phyloP scores from a whole-genome alignment of 1,140 invertebrate species.

The Mizuhopecten yessoensis region DNA sequence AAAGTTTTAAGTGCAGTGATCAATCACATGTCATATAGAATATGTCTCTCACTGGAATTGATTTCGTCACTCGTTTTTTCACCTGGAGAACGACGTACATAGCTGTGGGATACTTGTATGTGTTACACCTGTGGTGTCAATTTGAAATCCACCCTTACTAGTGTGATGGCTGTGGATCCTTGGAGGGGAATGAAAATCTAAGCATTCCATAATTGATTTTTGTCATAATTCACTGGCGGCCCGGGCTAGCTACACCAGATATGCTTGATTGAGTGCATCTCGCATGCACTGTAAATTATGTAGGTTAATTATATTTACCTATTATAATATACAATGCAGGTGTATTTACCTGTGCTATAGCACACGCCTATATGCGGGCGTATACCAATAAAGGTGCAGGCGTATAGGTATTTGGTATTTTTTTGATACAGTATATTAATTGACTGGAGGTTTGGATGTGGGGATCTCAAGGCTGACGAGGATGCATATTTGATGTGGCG shows the following conservation, averaged over 20 bases:
- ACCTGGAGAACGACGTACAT: background rate
- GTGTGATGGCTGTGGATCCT: background rate
- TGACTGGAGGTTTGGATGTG: background rate
- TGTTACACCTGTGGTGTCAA: background rate
- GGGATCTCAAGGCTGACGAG: background rate
- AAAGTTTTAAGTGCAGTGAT: slow-evolving; percentile 7
- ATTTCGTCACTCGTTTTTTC: background rate
- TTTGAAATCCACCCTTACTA: background rate
- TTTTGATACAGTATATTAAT: background rate
- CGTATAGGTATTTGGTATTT: too few species aligned
- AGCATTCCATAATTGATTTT: slow-evolving; percentile 19
- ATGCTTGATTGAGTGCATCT: background rate
- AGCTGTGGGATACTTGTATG: background rate
- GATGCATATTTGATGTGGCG: background rate
- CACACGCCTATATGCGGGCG: too few species aligned
- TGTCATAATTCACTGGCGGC: background rate
- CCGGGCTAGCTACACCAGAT: background rate
- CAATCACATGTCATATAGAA: background rate
- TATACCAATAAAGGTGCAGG: background rate
- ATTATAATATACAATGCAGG: background rate
- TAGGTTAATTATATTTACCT: background rate
- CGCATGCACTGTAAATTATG: background rate
- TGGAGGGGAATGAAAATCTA: background rate
- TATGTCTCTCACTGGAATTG: background rate
- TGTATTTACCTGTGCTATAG: background rate